Evolutionary conservation across 2,888 invertebrate species (phyloP).

Genomic region (Trichogramma evanescens): DNA sequence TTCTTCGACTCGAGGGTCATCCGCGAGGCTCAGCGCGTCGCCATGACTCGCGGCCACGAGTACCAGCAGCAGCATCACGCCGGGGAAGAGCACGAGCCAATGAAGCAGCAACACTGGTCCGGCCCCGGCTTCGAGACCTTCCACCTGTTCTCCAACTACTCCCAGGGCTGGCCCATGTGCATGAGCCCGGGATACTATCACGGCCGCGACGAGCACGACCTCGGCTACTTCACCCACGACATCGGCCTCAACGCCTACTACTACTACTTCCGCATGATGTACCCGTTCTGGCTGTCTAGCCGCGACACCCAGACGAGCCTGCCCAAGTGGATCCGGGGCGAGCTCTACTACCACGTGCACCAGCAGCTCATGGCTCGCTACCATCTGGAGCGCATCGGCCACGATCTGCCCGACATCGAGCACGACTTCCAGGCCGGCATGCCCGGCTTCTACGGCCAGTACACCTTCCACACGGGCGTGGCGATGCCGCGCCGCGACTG

Average conservation of each 20-base stretch:
- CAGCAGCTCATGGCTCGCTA: conserved; percentile 65
- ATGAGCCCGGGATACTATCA: conserved; percentile 47
- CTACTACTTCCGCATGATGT: conserved; percentile 59
- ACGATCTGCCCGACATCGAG: conserved; percentile 57
- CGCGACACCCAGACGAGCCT: conserved; percentile 48
- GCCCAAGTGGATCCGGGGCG: conserved; percentile 57
- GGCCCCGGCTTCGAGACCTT: conserved; percentile 43
- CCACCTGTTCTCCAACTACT: conserved; percentile 58
- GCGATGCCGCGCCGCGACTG: conserved; percentile 56
- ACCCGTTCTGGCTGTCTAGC: conserved; percentile 61
- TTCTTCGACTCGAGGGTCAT: conserved; percentile 64
- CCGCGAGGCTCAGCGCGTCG: conserved; percentile 58
- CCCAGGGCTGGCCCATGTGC: conserved; percentile 44
- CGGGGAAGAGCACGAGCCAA: conserved; percentile 6
- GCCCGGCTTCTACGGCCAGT: conserved; percentile 57
- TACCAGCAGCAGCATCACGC: conserved; percentile 31
- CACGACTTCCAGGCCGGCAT: conserved; percentile 53
- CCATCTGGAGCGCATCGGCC: conserved; percentile 62
- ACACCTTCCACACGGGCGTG: conserved; percentile 58
- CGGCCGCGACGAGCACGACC: conserved; percentile 48
- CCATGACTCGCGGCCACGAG: conserved; percentile 43
- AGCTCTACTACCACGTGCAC: conserved; percentile 59
- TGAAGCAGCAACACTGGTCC: conserved; percentile 20
- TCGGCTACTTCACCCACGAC: conserved; percentile 66
- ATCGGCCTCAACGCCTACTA: conserved; percentile 62